phyloP scores from a whole-genome alignment of 2,888 invertebrate genomes.

The Vanessa cardui region DNA sequence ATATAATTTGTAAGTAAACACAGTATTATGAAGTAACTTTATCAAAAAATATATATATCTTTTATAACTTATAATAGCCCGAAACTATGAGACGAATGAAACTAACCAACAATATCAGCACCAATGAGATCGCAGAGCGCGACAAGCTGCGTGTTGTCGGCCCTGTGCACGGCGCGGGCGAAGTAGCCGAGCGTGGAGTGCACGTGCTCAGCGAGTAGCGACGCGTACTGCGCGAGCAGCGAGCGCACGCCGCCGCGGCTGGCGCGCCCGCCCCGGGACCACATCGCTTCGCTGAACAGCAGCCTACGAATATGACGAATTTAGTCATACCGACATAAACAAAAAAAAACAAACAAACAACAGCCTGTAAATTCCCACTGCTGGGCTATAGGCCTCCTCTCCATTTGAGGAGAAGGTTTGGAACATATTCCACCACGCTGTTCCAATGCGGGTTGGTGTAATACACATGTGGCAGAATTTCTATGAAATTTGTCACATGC shows the following conservation, averaged over 20 bases:
- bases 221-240: conserved; percentile 65
- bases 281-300: conserved; percentile 76
- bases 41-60: not conserved
- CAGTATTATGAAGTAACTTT: not conserved
- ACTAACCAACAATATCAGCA: conserved; percentile 71
- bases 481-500: too few relatives aligned
- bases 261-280: conserved; percentile 68
- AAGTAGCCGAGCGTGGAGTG: conserved; percentile 62
- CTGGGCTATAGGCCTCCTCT: too few relatives aligned
- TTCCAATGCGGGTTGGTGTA: too few relatives aligned
- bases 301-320: conserved; percentile 51
- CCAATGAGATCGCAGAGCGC: conserved; percentile 67
- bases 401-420: too few relatives aligned
- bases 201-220: conserved; percentile 67
- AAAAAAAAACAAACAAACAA: too few relatives aligned
- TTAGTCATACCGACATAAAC: not conserved
- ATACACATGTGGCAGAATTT: too few relatives aligned
- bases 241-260: conserved; percentile 68
- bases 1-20: too few relatives aligned
- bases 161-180: conserved; percentile 57
- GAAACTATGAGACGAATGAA: not conserved
- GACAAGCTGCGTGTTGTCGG: conserved; percentile 59
- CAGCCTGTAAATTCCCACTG: too few relatives aligned
- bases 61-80: too few relatives aligned
- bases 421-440: too few relatives aligned